Evolutionary conservation across 2,113 vertebrate species (phyloP).

Genomic region (Athene cunicularia): DNA sequence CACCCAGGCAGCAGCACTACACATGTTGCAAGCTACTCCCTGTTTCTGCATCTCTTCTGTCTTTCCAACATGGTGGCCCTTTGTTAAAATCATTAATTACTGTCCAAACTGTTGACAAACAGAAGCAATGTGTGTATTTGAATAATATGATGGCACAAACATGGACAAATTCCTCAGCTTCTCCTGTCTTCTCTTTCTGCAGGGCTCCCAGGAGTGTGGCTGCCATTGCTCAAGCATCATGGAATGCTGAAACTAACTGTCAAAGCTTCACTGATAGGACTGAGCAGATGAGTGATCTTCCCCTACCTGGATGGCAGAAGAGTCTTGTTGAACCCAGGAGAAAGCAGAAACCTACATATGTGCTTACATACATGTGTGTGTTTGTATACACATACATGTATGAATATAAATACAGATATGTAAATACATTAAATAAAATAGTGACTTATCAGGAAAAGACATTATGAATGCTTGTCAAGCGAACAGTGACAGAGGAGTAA

Average conservation of each 20-base stretch:
- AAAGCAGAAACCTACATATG: neutral
- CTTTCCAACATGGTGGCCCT: neutral
- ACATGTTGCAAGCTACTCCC: neutral
- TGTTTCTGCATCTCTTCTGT: neutral
- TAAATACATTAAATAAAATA: neutral
- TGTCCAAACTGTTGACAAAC: neutral
- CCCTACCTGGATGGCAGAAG: neutral
- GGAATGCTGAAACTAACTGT: neutral
- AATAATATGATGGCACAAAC: neutral
- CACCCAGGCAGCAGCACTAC: neutral
- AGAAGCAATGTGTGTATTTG: neutral
- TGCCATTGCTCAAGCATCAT: fast-evolving
- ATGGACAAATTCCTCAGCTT: fast-evolving
- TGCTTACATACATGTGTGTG: no score
- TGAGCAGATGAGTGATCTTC: neutral
- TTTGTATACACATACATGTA: neutral
- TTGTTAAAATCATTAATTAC: neutral
- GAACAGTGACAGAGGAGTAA: neutral
- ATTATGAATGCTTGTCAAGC: neutral
- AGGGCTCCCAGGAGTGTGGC: neutral
- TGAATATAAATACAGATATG: neutral
- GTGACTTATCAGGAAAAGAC: neutral
- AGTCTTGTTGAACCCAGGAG: neutral
- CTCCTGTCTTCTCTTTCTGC: neutral
- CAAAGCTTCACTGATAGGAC: neutral